These are phyloP conservation scores for Lontra canadensis DNA, from an alignment of 2,113 vertebrate species.

Conservation along the genomic window DNA sequence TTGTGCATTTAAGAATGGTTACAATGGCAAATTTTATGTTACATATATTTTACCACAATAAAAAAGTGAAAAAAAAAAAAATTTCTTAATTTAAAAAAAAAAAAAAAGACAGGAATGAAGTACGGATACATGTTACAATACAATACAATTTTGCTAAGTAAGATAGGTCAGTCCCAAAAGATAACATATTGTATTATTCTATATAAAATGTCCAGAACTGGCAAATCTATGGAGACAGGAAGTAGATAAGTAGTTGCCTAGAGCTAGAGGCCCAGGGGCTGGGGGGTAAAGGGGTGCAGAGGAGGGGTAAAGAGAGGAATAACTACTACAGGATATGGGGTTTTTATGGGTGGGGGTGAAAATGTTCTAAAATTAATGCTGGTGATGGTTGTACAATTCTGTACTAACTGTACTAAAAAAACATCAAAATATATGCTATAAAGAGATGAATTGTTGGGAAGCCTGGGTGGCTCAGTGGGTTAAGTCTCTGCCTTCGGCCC, in stretches of 20 bases:
- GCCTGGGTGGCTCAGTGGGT: too few relatives aligned
- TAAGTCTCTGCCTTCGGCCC: too few relatives aligned
- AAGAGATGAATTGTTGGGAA: background rate
- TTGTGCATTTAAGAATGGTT: background rate
- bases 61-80: background rate
- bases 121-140: background rate
- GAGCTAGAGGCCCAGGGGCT: background rate
- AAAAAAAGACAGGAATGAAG: background rate
- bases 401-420: background rate
- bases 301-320: background rate
- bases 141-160: background rate
- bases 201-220: background rate
- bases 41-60: background rate
- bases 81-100: background rate
- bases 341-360: background rate
- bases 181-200: background rate
- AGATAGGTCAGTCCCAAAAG: background rate
- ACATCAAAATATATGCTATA: background rate
- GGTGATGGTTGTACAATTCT: background rate
- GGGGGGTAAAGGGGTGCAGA: fast-evolving
- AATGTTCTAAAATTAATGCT: background rate
- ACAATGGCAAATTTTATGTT: background rate
- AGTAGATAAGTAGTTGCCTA: background rate
- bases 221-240: background rate
- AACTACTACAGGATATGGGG: background rate